Base-by-base conservation (phyloP, 2,113 vertebrate genomes). In the Nibea coibor region DNA sequence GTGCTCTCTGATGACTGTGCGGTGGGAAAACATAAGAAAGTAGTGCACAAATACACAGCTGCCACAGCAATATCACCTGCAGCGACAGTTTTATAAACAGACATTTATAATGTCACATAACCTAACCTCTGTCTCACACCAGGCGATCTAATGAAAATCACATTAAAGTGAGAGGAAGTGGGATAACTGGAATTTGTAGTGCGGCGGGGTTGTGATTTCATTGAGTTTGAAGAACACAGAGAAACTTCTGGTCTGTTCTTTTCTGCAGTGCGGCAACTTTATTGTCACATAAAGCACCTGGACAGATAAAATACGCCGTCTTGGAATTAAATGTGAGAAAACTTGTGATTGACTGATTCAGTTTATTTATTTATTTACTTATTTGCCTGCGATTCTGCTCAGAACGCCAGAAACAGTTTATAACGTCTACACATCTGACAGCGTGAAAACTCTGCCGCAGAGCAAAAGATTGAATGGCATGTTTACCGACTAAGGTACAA, bases 401-500 rank as follows among this genome's bases (percentile, higher is more conserved):
- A 56, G 35, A 75, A 82, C 70, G 84, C 17, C 65, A 80, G 58
- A 66, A 68, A 51, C 57, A 2, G 35, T 84, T 86, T 63, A 69
- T 75, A 66, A 85, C 22, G 72, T 78, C 76, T 75, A n/a, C 26
- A 45, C 47, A 12, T 80, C 45, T 88, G 75, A 84, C 82, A 84
- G 82, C 10, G 28, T 69, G 69, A 81, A 78, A 88, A 73, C 82
- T 75, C 59, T 68, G 72, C 63, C 28, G 86, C 84, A 42, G 82
- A 77, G 80, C 67, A 75, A 78, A 39, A 86, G 86, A 90, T 73
- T 76, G 83, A 91, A 82, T 26, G 79, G 61, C 45, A 72, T 89
- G 89, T 88, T 91, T 84, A 86, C 86, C 82, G 76, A 77, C 74
- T 75, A 81, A 73, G 64, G 79, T 80, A 86, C 35, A 87, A 89